phyloP scores from a whole-genome alignment of 2,113 vertebrate species.

The Mixornis gularis region DNA sequence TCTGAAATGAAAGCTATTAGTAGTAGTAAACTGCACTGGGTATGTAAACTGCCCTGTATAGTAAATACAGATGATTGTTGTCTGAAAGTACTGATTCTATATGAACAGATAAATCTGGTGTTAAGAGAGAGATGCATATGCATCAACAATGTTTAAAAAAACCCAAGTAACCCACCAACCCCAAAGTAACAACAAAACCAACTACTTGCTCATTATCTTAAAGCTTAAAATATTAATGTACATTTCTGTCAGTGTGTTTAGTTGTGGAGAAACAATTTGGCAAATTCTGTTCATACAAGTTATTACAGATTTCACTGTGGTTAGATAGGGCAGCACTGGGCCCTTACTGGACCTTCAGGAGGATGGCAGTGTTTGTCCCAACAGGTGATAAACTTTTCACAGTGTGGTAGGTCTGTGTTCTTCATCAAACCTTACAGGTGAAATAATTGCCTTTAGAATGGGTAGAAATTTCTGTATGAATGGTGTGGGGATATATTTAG shows the following conservation, averaged over 20 bases:
- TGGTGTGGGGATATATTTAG: background rate
- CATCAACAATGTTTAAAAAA: background rate
- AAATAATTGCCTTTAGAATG: background rate
- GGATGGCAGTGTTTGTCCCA: background rate
- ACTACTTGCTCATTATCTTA: background rate
- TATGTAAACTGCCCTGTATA: background rate
- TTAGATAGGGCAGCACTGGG: background rate
- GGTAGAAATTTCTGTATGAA: background rate
- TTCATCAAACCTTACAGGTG: background rate
- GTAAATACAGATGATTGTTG: background rate
- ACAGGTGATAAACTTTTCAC: background rate
- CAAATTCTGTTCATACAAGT: background rate
- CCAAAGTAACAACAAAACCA: background rate
- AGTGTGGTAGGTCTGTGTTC: background rate
- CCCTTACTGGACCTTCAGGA: background rate
- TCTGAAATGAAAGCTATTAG: background rate
- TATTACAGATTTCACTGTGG: background rate
- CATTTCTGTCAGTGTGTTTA: background rate
- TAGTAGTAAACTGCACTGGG: background rate
- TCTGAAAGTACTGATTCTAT: background rate
- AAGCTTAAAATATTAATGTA: background rate
- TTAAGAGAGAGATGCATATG: background rate
- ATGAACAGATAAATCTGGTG: background rate
- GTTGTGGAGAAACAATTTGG: background rate
- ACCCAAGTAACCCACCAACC: background rate